Evolutionary conservation across 2,113 vertebrate genomes (phyloP).

Genomic region (Neopipo cinnamomea): DNA sequence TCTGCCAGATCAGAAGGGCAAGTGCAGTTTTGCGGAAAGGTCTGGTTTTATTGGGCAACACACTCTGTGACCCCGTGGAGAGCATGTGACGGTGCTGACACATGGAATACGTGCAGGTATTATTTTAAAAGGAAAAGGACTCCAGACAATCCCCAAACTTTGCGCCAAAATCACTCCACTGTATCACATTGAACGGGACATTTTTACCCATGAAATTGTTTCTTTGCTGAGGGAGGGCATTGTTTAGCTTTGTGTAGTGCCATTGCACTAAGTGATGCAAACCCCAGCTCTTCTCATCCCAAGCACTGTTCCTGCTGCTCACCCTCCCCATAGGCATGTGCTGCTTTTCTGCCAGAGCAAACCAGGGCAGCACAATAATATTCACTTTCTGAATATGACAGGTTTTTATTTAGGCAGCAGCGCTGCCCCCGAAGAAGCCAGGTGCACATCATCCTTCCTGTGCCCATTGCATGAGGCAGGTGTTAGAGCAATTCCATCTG

Average conservation of each 20-base stretch:
- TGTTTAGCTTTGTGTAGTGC: not conserved
- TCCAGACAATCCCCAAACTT: not conserved
- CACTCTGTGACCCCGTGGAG: not conserved
- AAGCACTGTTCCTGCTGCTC: not conserved
- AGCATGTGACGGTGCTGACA: accelerated
- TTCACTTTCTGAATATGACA: not conserved
- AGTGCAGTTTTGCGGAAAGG: not conserved
- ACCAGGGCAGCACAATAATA: not conserved
- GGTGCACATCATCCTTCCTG: not conserved
- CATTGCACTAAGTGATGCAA: accelerated
- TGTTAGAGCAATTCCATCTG: not conserved
- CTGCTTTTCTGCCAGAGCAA: not conserved
- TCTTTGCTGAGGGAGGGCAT: not conserved
- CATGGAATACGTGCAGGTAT: not conserved
- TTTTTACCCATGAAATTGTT: not conserved
- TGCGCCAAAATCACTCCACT: not conserved
- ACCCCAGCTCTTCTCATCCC: not conserved
- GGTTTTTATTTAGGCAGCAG: not conserved
- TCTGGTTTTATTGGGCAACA: not conserved
- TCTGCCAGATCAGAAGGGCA: not conserved
- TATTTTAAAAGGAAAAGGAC: not conserved
- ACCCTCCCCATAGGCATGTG: not conserved
- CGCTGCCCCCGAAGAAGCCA: accelerated
- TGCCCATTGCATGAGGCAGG: not conserved
- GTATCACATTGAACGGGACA: accelerated